A percentile compares a stretch with the other conserved stretches of the same genome.
Evolutionary conservation across 2,888 invertebrate species (phyloP).

Genomic region (Phalangium opilio): DNA sequence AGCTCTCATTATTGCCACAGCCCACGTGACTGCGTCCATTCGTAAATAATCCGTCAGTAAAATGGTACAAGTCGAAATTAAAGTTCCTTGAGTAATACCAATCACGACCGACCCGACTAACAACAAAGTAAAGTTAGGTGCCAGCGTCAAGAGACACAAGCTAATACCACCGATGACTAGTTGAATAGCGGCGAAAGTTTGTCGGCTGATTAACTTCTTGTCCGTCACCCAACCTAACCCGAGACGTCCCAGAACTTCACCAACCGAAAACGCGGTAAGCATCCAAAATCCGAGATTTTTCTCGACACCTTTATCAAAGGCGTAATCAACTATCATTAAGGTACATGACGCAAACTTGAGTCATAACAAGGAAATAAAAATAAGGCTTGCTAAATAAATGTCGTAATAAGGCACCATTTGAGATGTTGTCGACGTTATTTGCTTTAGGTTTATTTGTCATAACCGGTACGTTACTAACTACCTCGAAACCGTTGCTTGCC

Average conservation of each 20-base stretch:
- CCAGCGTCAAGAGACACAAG: conserved; percentile 3
- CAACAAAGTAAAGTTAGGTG: background rate
- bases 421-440: too few species aligned
- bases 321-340: conserved; percentile 8
- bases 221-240: conserved; percentile 12
- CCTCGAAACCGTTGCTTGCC: too few species aligned
- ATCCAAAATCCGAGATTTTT: conserved; percentile 6
- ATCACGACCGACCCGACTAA: conserved; percentile 2
- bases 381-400: too few species aligned
- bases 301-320: conserved; percentile 7
- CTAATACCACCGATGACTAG: conserved; percentile 2
- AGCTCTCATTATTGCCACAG: too few species aligned
- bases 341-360: too few species aligned
- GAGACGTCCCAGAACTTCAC: conserved; percentile 10
- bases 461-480: too few species aligned
- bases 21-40: too few species aligned
- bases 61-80: too few species aligned
- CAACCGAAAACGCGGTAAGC: conserved; percentile 7
- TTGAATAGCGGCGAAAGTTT: conserved; percentile 4
- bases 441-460: too few species aligned
- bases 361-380: too few species aligned
- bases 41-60: too few species aligned
- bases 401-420: too few species aligned
- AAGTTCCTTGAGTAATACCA: conserved; percentile 8
- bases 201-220: background rate